phyloP scores from a whole-genome alignment of 37 sponge, comb jelly and placozoan genomes.

The Aplysina aerophoba region DNA sequence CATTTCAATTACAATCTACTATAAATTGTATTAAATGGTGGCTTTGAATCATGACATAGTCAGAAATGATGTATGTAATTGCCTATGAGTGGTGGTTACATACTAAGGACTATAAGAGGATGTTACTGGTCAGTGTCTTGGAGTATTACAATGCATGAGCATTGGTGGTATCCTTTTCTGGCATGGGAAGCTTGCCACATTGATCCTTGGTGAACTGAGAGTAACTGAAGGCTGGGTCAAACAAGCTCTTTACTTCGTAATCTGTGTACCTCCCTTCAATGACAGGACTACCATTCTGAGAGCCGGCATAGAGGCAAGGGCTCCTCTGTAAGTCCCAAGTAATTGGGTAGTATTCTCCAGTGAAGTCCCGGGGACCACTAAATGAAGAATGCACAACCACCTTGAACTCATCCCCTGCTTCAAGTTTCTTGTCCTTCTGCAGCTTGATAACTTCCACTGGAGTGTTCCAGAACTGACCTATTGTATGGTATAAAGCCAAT shows the following conservation, averaged over 20 bases:
- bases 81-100: no score
- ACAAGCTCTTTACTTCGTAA: slow-evolving; percentile 7
- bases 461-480: slow-evolving; percentile 44
- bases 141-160: background rate
- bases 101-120: no score
- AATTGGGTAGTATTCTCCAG: slow-evolving; percentile 7
- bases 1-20: no score
- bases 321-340: slow-evolving; percentile 18
- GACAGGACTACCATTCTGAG: slow-evolving; percentile 17
- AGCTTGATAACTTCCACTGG: slow-evolving; percentile 16
- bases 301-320: slow-evolving; percentile 37
- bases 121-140: no score
- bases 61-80: no score
- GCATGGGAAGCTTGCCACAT: background rate
- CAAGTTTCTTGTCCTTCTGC: background rate
- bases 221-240: slow-evolving; percentile 25
- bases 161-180: background rate
- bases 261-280: slow-evolving; percentile 36
- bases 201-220: slow-evolving; percentile 5
- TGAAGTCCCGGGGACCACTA: slow-evolving; percentile 5
- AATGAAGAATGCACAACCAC: background rate
- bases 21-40: no score
- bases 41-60: no score
- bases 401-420: background rate
- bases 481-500: background rate